Conservation (phyloP, 2,888 invertebrate species). For the Drymonia ruficornis region DNA sequence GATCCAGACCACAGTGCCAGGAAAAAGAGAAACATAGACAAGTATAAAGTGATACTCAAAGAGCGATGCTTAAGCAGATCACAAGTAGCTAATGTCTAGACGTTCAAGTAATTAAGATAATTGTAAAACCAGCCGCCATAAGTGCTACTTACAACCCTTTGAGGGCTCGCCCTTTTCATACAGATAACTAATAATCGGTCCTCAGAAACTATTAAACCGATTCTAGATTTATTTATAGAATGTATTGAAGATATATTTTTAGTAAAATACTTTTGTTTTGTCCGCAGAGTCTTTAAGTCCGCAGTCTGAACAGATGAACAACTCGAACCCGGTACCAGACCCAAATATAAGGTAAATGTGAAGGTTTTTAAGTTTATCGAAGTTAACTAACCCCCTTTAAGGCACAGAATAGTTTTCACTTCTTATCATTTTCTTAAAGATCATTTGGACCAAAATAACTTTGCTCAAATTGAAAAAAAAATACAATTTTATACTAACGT, state of each 20-base stretch:
- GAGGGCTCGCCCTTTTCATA: slow-evolving; percentile 44
- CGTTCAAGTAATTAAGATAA: slow-evolving; percentile 70
- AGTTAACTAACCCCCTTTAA: too few relatives aligned
- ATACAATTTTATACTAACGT: slow-evolving; percentile 1
- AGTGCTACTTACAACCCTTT: slow-evolving; percentile 75
- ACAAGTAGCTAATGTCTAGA: slow-evolving; percentile 57
- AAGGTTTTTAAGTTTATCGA: too few relatives aligned
- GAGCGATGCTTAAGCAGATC: slow-evolving; percentile 17
- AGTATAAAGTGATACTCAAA: slow-evolving; percentile 8
- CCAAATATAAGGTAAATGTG: slow-evolving; percentile 78
- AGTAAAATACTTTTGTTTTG: slow-evolving; percentile 44
- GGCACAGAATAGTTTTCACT: too few relatives aligned
- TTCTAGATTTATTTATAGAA: slow-evolving; percentile 15
- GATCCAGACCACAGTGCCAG: background rate
- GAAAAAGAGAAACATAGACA: background rate
- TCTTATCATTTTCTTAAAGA: too few relatives aligned
- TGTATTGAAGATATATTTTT: background rate
- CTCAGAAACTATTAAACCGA: slow-evolving; percentile 41
- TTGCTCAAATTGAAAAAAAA: too few relatives aligned
- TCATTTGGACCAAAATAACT: too few relatives aligned
- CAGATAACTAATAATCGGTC: slow-evolving; percentile 66
- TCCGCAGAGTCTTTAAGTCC: slow-evolving; percentile 78
- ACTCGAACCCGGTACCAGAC: slow-evolving; percentile 69
- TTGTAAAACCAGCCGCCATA: slow-evolving; percentile 40
- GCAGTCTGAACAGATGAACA: slow-evolving; percentile 76